Evolutionary conservation across 1,140 invertebrate genomes (phyloP).

Genomic region (Odontomachus brunneus): DNA sequence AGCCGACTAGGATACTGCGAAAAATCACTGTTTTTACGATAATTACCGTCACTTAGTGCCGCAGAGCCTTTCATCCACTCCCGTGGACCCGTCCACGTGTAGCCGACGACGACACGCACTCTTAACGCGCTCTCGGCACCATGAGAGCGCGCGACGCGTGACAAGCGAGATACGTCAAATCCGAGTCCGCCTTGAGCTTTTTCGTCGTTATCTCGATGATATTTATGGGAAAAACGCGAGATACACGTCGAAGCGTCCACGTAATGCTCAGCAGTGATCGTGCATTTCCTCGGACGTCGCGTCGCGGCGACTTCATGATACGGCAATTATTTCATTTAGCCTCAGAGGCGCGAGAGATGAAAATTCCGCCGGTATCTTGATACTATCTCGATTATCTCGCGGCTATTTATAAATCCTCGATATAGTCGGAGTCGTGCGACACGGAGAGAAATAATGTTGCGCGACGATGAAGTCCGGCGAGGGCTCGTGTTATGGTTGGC

Average conservation of each 20-base stretch:
- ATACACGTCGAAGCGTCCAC: too few relatives aligned
- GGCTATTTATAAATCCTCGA: conserved; percentile 24
- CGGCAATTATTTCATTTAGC: conserved; percentile 27
- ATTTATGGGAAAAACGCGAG: not conserved
- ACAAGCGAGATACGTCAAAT: conserved; percentile 17
- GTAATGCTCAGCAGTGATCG: too few relatives aligned
- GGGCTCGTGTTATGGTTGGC: not conserved
- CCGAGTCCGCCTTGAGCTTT: not conserved
- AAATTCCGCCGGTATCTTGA: conserved; percentile 12
- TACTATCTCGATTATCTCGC: conserved; percentile 33
- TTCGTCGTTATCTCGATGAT: conserved; percentile 9
- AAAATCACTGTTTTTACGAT: conserved; percentile 81
- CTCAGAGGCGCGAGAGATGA: not conserved
- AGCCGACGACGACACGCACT: not conserved
- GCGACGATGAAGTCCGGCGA: conserved; percentile 7
- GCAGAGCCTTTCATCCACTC: conserved; percentile 73
- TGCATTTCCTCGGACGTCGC: too few relatives aligned
- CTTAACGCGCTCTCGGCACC: not conserved
- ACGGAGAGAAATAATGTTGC: not conserved
- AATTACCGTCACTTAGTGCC: conserved; percentile 81
- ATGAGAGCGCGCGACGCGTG: not conserved
- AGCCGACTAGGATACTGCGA: conserved; percentile 76
- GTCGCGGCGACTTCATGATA: not conserved
- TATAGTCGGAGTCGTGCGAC: not conserved
- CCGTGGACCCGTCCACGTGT: conserved; percentile 24